These are phyloP conservation scores for Orthonyx spaldingii DNA, from an alignment of 2,113 vertebrate genomes.

Conservation along the genomic window DNA sequence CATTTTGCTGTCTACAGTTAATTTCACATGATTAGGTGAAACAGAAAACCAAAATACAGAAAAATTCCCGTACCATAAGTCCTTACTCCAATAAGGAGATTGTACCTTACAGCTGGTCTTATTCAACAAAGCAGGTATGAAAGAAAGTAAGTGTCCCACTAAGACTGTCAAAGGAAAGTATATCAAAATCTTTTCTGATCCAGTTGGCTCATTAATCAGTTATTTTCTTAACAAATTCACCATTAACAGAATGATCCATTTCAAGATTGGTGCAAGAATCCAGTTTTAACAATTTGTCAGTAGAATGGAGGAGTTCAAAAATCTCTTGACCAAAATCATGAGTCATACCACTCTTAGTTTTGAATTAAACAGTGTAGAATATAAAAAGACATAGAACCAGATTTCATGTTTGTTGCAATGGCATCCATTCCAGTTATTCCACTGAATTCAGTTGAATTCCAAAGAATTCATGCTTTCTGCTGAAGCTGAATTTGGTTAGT, in stretches of 20 bases:
- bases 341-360: not conserved
- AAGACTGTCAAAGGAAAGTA: not conserved
- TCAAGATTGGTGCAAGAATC: not conserved
- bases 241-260: not conserved
- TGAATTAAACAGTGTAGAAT: not conserved
- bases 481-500: not conserved
- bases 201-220: not conserved
- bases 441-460: not conserved
- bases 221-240: not conserved
- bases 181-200: not conserved
- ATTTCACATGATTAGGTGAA: not conserved
- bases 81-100: not conserved
- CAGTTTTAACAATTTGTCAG: not conserved
- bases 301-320: not conserved
- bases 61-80: not conserved
- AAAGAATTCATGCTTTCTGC: not conserved
- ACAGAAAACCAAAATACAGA: not conserved
- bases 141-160: not conserved
- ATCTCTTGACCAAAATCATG: not conserved
- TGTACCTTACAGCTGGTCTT: not conserved
- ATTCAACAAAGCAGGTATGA: not conserved
- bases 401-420: not conserved
- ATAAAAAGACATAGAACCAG: not conserved
- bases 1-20: not conserved
- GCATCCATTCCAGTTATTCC: not conserved